Evolutionary conservation across 2,113 vertebrate genomes (phyloP).

Genomic region (Gallinago undulata): DNA sequence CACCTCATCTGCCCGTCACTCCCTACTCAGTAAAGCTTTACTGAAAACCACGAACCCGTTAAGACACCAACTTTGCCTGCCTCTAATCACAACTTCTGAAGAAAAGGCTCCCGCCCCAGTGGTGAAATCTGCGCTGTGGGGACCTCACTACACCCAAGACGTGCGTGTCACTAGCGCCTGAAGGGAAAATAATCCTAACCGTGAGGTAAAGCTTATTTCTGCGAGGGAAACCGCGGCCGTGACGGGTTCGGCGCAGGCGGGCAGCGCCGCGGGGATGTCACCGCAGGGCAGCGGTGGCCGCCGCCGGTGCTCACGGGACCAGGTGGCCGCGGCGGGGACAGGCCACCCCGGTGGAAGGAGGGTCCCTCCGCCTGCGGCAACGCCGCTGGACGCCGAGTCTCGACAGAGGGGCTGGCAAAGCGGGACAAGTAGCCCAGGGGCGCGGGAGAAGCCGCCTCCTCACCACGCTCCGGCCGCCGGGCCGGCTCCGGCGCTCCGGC

Average conservation of each 20-base stretch:
- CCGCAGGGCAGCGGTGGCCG: background rate
- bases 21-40: background rate
- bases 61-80: background rate
- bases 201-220: background rate
- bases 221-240: background rate
- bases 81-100: background rate
- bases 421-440: background rate
- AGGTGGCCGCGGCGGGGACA: background rate
- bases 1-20: too few relatives aligned
- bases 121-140: accelerated
- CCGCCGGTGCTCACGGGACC: background rate
- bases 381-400: background rate
- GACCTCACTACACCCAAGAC: background rate
- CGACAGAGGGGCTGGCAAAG: background rate
- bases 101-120: background rate
- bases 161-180: background rate
- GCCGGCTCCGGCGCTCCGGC: background rate
- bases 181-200: background rate
- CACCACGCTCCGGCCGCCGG: background rate
- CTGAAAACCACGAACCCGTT: background rate
- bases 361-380: background rate
- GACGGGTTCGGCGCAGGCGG: background rate
- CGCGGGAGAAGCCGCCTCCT: background rate
- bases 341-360: background rate
- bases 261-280: background rate